phyloP scores from a whole-genome alignment of 2,797 vertebrate species.

The Spea hammondii region DNA sequence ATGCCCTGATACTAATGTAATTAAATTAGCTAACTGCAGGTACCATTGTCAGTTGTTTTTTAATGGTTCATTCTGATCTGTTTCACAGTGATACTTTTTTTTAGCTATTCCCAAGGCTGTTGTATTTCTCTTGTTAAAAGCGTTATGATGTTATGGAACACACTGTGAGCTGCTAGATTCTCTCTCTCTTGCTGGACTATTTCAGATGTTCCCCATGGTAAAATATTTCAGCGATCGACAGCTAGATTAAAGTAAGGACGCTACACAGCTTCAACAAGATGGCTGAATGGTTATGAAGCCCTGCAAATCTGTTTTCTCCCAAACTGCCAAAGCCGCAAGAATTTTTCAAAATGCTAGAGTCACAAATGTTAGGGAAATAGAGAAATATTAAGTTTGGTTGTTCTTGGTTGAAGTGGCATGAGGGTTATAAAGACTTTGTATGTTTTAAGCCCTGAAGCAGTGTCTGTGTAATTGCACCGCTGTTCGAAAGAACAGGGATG shows the following conservation, averaged over 20 bases:
- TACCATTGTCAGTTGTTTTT: slow-evolving; percentile 8
- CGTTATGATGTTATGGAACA: slow-evolving; percentile 47
- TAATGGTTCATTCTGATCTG: slow-evolving; percentile 40
- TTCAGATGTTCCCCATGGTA: slow-evolving; percentile 51
- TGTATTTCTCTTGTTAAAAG: slow-evolving; percentile 52
- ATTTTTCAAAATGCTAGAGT: slow-evolving; percentile 24
- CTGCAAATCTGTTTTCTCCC: slow-evolving; percentile 26
- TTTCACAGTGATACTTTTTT: slow-evolving; percentile 44
- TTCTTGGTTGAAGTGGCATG: slow-evolving; percentile 26
- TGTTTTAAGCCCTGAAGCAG: slow-evolving; percentile 36
- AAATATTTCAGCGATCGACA: slow-evolving; percentile 51
- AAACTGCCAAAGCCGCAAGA: slow-evolving; percentile 17
- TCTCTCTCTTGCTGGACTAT: slow-evolving; percentile 45
- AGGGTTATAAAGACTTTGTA: slow-evolving; percentile 6
- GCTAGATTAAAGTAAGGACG: slow-evolving; percentile 50
- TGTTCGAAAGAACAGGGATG: not conserved
- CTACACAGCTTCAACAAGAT: slow-evolving; percentile 52
- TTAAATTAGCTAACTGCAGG: slow-evolving; percentile 23
- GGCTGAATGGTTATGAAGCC: slow-evolving; percentile 40
- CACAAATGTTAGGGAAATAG: slow-evolving; percentile 43
- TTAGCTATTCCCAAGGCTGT: slow-evolving; percentile 42
- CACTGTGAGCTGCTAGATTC: slow-evolving; percentile 39
- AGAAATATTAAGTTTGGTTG: slow-evolving; percentile 32
- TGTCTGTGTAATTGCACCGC: slow-evolving; percentile 30
- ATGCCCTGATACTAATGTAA: slow-evolving; percentile 22